A percentile compares a stretch with the other conserved stretches of the same genome.
These are phyloP conservation scores for Fissipunctia ypsillon DNA, from an alignment of 2,888 invertebrate genomes.

Conservation along the genomic window DNA sequence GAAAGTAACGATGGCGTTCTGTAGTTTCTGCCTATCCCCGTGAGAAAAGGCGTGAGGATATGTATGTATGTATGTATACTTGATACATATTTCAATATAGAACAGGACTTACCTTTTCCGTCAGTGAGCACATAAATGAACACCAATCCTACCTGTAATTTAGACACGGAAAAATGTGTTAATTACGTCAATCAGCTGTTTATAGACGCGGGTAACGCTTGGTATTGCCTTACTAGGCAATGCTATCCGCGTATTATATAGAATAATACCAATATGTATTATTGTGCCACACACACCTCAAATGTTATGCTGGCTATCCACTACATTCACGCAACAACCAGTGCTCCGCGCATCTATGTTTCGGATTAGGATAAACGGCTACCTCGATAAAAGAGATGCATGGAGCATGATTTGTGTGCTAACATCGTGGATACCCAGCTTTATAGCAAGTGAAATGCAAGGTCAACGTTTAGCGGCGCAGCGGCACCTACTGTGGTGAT, in stretches of 20 bases:
- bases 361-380: background rate
- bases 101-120: slow-evolving; percentile 67
- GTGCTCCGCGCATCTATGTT: background rate
- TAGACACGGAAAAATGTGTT: background rate
- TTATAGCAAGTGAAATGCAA: background rate
- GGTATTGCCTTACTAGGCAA: too few species aligned
- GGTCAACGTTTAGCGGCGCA: background rate
- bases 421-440: background rate
- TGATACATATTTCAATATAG: background rate
- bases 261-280: too few species aligned
- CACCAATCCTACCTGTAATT: slow-evolving; percentile 82
- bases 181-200: background rate
- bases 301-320: background rate
- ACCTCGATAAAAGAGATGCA: background rate
- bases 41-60: background rate
- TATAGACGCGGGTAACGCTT: background rate
- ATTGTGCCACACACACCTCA: background rate
- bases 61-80: background rate
- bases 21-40: background rate
- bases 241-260: too few species aligned
- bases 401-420: background rate
- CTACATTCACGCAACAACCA: background rate
- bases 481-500: too few species aligned
- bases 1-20: too few species aligned
- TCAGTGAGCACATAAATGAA: slow-evolving; percentile 76